These are phyloP conservation scores for Rhadina sibilatrix DNA, from an alignment of 2,113 vertebrate species.

Conservation along the genomic window DNA sequence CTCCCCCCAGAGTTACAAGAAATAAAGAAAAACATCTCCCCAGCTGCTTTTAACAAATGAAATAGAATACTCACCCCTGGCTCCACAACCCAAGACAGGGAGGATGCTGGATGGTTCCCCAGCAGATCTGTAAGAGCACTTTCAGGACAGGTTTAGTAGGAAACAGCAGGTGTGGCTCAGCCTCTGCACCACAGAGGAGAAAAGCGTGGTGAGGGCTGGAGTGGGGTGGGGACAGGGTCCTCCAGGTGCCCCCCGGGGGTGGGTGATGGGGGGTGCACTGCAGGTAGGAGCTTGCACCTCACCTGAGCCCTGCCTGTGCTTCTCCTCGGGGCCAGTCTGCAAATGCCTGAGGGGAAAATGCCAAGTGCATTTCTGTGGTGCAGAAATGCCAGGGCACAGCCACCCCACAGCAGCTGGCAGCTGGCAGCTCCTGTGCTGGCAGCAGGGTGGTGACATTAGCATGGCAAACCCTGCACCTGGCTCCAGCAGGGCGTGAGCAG, in stretches of 20 bases:
- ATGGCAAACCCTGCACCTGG: neutral
- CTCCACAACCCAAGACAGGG: neutral
- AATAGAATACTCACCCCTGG: no score
- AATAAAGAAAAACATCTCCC: no score
- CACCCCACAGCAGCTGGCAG: neutral
- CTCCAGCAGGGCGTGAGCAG: neutral
- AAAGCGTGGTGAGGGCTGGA: accelerated
- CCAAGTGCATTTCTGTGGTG: accelerated
- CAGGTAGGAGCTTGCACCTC: conserved; percentile 72
- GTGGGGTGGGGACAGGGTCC: no score
- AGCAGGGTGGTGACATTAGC: neutral
- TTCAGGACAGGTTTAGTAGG: neutral
- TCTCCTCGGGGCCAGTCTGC: neutral
- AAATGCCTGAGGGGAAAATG: neutral
- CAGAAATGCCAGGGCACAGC: neutral
- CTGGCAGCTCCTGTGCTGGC: neutral
- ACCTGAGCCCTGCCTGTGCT: neutral
- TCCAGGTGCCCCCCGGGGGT: no score
- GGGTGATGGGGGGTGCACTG: conserved; percentile 71
- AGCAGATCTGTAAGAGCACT: neutral
- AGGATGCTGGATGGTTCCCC: neutral
- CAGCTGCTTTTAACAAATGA: no score
- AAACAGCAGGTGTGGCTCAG: neutral
- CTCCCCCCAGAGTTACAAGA: no score
- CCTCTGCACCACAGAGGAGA: neutral